Base-by-base conservation (phyloP, 2,888 invertebrate genomes). In the Hecatera dysodea region DNA sequence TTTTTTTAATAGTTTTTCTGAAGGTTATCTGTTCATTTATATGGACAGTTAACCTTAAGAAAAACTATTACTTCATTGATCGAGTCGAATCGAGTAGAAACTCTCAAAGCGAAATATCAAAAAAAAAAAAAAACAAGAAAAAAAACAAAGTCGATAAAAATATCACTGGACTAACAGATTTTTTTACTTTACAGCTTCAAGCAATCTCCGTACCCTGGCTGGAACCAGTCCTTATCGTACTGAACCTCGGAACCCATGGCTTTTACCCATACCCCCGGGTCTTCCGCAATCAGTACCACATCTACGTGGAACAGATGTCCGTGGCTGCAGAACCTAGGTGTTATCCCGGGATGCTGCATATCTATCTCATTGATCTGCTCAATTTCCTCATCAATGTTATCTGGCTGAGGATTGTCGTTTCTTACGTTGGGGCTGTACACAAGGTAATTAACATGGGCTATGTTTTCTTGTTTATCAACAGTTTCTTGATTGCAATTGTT, bases 171-270 rank as follows among this genome's bases (percentile, higher is more conserved):
- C 50, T 62, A 42, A 79, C 22, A 24, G 0, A 29, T 11, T 57
- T 0, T 59, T 55, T 61, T 72, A 64, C 39, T 71, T 83, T 82
- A 59, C 90, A 93, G 94, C 81, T 93, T 0, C 79, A 80, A 50
- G 64, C 76, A 2, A 78, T 91, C 15, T 85, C 91, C 70, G 85
- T 91, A 76, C 86, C 90, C 24, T 90, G 91, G 88, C 70, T 94
- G 29, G 91, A 92, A 67, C 90, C 91, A 0, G n/a, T 92, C 0
- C 86, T 94, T 1, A 78, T 92, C 7, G 56, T 91, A n/a, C 27
- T 93, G 11, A 94, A 93, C 76, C 82, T 94, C 0, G 94, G 94
- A n/a, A 93, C 92, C 24, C 94, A 94, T 64, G 94, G 94, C 64
- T 93, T 94, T 85, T 93, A 92, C 78, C 93, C 93, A 0, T 92